Conservation (phyloP, 2,797 vertebrate genomes). For the Myripristis jacobus region DNA sequence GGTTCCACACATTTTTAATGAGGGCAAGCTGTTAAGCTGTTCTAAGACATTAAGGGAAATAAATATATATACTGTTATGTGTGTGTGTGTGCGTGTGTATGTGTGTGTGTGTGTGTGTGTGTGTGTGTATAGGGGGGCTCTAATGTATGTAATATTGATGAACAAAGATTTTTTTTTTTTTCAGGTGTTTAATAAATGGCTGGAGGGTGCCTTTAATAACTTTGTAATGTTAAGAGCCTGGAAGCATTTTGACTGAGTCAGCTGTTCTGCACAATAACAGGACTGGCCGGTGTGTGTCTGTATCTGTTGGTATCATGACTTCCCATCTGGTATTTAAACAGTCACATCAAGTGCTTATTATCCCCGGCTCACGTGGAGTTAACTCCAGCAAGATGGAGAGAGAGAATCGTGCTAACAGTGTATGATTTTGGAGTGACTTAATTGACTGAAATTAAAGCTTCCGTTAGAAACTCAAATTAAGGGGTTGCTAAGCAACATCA, state of each 20-base stretch:
- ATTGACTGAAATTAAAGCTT: conserved; percentile 61
- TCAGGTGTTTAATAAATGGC: too few species aligned
- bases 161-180: too few species aligned
- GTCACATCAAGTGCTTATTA: conserved; percentile 23
- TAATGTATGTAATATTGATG: too few species aligned
- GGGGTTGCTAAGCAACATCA: conserved; percentile 66
- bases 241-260: conserved; percentile 23
- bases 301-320: conserved; percentile 24
- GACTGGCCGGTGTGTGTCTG: conserved; percentile 7
- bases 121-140: too few species aligned
- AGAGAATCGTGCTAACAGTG: conserved; percentile 43
- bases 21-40: too few species aligned
- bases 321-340: conserved; percentile 35
- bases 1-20: too few species aligned
- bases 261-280: background rate
- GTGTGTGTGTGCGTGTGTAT: too few species aligned
- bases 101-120: too few species aligned
- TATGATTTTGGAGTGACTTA: conserved; percentile 41
- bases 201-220: conserved; percentile 46
- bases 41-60: too few species aligned
- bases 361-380: conserved; percentile 19
- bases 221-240: conserved; percentile 21
- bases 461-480: conserved; percentile 64
- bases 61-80: too few species aligned
- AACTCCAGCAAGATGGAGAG: conserved; percentile 43